Percentiles rank a stretch among this genome's conserved stretches.
Evolutionary conservation across 2,113 vertebrate genomes (phyloP).

Genomic region (Platichthys stellatus): DNA sequence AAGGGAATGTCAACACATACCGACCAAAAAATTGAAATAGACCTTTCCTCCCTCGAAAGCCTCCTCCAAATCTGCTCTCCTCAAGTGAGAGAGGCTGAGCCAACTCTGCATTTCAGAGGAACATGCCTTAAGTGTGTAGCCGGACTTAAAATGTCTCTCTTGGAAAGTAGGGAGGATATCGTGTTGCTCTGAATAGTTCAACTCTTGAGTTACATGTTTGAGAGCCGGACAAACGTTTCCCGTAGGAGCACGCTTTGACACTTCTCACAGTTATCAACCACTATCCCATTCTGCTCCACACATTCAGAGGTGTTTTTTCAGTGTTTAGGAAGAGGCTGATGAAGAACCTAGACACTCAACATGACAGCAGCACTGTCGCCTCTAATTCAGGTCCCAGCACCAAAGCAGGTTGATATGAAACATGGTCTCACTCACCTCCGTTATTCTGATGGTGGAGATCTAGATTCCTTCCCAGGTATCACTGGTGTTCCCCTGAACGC

Average conservation of each 20-base stretch:
- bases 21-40: constrained; percentile 15
- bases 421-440: constrained; percentile 59
- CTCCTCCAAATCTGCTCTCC: constrained; percentile 13
- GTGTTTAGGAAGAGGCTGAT: not conserved
- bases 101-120: constrained; percentile 45
- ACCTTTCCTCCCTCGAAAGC: constrained; percentile 5
- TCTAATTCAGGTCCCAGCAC: not conserved
- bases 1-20: constrained; percentile 62
- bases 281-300: constrained; percentile 16
- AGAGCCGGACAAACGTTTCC: constrained; percentile 37
- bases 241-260: constrained; percentile 17
- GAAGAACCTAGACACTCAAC: not conserved
- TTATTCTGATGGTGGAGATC: constrained; percentile 18
- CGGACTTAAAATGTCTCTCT: constrained; percentile 50
- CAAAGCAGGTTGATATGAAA: constrained; percentile 22
- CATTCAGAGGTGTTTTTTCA: no score
- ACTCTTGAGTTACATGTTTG: constrained; percentile 47
- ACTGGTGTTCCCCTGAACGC: constrained; percentile 15
- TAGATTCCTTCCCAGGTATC: constrained; percentile 26
- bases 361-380: not conserved
- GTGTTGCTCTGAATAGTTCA: constrained; percentile 56
- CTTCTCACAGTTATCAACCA: constrained; percentile 14
- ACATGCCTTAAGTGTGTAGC: constrained; percentile 46
- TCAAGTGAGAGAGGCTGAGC: constrained; percentile 25
- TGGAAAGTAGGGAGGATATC: constrained; percentile 58